phyloP scores from a whole-genome alignment of 2,797 vertebrate genomes.

The Onychomys leucogaster region DNA sequence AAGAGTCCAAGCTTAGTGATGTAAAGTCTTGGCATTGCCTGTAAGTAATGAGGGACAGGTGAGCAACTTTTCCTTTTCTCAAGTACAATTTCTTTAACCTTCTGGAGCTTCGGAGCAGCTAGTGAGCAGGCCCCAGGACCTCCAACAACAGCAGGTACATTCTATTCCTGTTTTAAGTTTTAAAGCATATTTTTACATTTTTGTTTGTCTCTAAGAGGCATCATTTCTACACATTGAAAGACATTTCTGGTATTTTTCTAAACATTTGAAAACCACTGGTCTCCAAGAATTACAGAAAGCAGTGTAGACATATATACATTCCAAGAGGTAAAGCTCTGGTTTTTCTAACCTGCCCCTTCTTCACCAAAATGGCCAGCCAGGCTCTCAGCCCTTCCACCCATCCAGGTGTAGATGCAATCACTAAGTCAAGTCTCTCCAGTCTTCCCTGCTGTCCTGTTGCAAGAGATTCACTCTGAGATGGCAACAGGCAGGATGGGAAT shows the following conservation, averaged over 20 bases:
- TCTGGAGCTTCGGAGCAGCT: not conserved
- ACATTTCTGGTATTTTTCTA: not conserved
- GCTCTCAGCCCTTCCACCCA: not conserved
- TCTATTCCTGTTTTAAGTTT: not conserved
- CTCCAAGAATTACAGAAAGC: not conserved
- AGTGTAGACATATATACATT: not conserved
- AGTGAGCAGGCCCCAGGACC: not conserved
- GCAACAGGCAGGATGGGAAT: not conserved
- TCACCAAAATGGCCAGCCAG: not conserved
- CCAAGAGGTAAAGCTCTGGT: not conserved
- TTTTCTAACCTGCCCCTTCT: not conserved
- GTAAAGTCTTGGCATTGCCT: not conserved
- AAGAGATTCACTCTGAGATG: slow-evolving; percentile 39
- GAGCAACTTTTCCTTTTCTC: not conserved
- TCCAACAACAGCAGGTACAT: not conserved
- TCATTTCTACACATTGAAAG: not conserved
- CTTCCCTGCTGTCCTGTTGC: not conserved
- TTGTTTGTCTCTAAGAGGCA: not conserved
- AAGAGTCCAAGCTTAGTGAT: not conserved
- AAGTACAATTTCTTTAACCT: not conserved
- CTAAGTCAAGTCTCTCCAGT: not conserved
- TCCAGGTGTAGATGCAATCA: not conserved
- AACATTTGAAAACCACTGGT: not conserved
- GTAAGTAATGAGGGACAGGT: not conserved
- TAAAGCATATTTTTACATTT: not conserved